These are phyloP conservation scores for Catamblyrhynchus diadema DNA, from an alignment of 2,797 vertebrate species.

Conservation along the genomic window DNA sequence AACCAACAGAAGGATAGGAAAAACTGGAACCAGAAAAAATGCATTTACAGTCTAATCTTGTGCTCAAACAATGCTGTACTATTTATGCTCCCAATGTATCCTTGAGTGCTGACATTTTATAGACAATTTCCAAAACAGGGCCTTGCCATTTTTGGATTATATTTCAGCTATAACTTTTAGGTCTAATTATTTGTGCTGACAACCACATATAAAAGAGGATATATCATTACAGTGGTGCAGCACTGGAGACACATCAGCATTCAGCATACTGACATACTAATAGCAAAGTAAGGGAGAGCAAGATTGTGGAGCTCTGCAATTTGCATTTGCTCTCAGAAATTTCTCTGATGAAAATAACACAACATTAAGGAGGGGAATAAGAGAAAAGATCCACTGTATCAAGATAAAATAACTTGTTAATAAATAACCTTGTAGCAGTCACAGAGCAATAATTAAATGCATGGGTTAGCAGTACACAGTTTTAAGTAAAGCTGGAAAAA, in stretches of 20 bases:
- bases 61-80: constrained; percentile 73
- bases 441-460: constrained; percentile 82
- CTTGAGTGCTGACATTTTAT: constrained; percentile 77
- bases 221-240: constrained; percentile 70
- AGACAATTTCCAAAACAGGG: constrained; percentile 81
- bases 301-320: constrained; percentile 70
- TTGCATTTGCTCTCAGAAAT: constrained; percentile 76
- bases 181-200: constrained; percentile 80
- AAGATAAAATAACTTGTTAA: constrained; percentile 82
- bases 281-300: constrained; percentile 71
- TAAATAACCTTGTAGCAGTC: constrained; percentile 80
- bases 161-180: constrained; percentile 82
- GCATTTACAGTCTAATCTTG: constrained; percentile 72
- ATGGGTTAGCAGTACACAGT: constrained; percentile 72
- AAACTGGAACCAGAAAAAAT: constrained; percentile 63
- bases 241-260: constrained; percentile 70
- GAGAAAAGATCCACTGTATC: constrained; percentile 75
- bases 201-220: constrained; percentile 76
- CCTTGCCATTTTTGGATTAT: constrained; percentile 79
- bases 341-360: constrained; percentile 83
- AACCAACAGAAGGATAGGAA: constrained; percentile 68
- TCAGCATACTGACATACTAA: constrained; percentile 76
- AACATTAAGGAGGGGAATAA: constrained; percentile 72
- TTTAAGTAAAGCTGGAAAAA: constrained; percentile 79
- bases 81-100: constrained; percentile 71